phyloP scores from a whole-genome alignment of 1,140 invertebrate species.

The Formica selysi region DNA sequence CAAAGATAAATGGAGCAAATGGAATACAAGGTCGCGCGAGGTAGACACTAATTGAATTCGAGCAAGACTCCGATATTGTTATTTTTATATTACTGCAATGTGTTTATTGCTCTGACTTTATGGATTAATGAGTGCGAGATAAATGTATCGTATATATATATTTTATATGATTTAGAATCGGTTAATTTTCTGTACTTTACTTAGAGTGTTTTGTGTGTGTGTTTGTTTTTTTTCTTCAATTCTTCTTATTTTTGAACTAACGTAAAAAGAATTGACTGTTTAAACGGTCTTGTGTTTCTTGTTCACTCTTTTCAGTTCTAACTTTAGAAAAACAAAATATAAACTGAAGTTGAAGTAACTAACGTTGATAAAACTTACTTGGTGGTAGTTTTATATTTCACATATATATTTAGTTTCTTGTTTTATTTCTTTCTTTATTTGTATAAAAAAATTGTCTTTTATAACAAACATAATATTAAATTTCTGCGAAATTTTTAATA shows the following conservation, averaged over 20 bases:
- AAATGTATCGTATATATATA: neutral
- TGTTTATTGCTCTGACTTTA: neutral
- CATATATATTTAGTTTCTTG: neutral
- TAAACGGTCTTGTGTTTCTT: neutral
- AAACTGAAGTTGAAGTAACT: constrained; percentile 15
- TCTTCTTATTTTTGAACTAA: neutral
- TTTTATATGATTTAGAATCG: neutral
- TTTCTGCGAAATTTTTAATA: neutral
- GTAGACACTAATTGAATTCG: constrained; percentile 19
- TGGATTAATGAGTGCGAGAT: neutral
- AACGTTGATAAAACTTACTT: constrained; percentile 13
- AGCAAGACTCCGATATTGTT: neutral
- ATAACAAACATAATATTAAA: neutral
- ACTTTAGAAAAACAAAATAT: neutral
- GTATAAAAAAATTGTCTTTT: constrained; percentile 2
- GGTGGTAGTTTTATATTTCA: neutral
- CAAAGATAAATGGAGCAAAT: constrained; percentile 31
- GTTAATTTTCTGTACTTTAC: neutral
- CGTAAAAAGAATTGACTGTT: neutral
- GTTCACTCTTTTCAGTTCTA: neutral
- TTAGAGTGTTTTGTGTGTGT: no score
- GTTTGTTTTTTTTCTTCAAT: neutral
- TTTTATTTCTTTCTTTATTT: constrained; percentile 10
- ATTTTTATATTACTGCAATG: neutral
- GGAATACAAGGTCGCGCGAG: constrained; percentile 18